Conservation (phyloP, 2,113 vertebrate species). For the Dermatemys mawii region DNA sequence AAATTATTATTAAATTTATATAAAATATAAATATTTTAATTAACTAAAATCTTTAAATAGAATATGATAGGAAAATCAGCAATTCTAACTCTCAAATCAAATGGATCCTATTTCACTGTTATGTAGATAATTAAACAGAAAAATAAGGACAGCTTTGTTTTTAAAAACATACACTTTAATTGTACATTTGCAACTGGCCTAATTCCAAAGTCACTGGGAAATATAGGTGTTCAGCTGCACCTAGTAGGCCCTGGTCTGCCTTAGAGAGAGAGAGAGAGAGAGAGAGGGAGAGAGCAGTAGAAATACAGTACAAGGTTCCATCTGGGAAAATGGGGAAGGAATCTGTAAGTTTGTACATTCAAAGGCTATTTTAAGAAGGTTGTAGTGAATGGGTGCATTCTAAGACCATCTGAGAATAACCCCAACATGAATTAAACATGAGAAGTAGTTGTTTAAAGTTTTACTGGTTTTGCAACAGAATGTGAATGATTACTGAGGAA, state of each 20-base stretch:
- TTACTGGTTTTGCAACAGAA: slow-evolving; percentile 63
- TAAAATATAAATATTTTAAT: too few relatives aligned
- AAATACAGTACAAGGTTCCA: slow-evolving; percentile 61
- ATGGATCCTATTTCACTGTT: background rate
- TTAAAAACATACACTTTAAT: background rate
- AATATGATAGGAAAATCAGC: background rate
- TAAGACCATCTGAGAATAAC: slow-evolving; percentile 65
- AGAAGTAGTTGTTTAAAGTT: slow-evolving; percentile 61
- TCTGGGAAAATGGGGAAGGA: slow-evolving; percentile 63
- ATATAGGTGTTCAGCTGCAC: slow-evolving; percentile 38
- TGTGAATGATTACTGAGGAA: slow-evolving; percentile 59
- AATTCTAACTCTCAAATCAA: background rate
- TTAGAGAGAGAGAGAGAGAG: too few relatives aligned
- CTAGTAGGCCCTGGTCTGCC: slow-evolving; percentile 40
- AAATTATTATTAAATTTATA: too few relatives aligned
- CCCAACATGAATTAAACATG: slow-evolving; percentile 66
- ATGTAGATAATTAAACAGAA: background rate
- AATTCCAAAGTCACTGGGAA: slow-evolving; percentile 42
- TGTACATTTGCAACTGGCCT: background rate
- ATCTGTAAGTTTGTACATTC: slow-evolving; percentile 64
- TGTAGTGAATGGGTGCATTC: slow-evolving; percentile 60
- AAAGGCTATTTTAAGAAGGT: slow-evolving; percentile 71
- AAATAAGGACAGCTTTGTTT: background rate
- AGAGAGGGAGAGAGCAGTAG: too few relatives aligned
- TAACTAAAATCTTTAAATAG: background rate